Base-by-base conservation (phyloP, 1,140 invertebrate species). In the Cecropterus lyciades region DNA sequence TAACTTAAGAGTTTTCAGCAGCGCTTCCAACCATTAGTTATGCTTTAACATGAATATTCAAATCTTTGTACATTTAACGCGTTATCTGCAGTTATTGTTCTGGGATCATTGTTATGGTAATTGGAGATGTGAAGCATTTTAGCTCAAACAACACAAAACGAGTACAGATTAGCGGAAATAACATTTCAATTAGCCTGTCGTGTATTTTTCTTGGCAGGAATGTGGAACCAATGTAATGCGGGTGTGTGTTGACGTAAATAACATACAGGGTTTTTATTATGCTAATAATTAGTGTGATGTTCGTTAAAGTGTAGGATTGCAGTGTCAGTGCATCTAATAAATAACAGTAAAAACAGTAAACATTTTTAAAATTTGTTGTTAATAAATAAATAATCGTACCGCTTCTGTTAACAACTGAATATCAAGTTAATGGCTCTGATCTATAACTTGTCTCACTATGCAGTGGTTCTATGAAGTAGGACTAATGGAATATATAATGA, bases 101-200 rank as follows among this genome's bases (percentile, higher is more conserved):
- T 79, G 70, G 60, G 67, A 82, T 83, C 70, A 89, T 89, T 89
- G 83, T 91, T 84, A 85, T 87, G 86, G 71, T 84, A 80, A 87
- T 89, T 65, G 55, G 66, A 76, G 70, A 75, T 73, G 73, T 74
- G 73, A 73, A 71, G 73, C 77, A 73, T 64, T 77, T 51, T 78
- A 74, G 79, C 69, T 71, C 63, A 60, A 75, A 77, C 67, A 79
- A 67, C 66, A 75, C 69, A 71, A 84, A 85, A 85, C 69, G 69
- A 78, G 74, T 70, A 65, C 33, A 79, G 77, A 89, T 87, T 82
- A 79, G 81, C 83, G 75, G 80, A 86, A 87, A 83, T 81, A 78
- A 82, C 70, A 57, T 73, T 81, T 78, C 73, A 82, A 82, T 82
- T 80, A 75, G 62, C 33, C 53, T 74, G 75, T 79, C 73, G 70